These are phyloP conservation scores for Caenorhabditis auriculariae DNA, from an alignment of 2,888 invertebrate genomes.

Conservation along the genomic window DNA sequence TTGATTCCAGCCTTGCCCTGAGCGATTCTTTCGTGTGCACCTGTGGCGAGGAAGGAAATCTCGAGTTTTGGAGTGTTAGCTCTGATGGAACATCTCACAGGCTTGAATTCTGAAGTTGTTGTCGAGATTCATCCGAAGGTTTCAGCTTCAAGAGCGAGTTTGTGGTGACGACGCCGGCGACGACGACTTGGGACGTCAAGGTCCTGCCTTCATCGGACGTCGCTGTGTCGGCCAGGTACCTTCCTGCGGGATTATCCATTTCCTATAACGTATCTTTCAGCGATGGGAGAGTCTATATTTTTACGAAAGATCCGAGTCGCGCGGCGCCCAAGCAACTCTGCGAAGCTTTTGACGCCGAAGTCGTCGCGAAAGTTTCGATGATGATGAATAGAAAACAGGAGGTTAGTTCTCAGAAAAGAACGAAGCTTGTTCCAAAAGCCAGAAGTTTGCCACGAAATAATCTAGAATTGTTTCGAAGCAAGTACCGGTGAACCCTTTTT, in stretches of 20 bases:
- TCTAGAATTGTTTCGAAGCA: background rate
- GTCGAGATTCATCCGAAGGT: too few species aligned
- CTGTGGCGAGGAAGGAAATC: slow-evolving; percentile 51
- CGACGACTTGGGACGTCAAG: slow-evolving; percentile 85
- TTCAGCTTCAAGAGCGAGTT: slow-evolving; percentile 15
- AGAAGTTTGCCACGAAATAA: background rate
- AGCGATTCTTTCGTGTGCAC: slow-evolving; percentile 34
- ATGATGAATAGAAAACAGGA: slow-evolving; percentile 19
- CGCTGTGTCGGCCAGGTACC: slow-evolving; percentile 76
- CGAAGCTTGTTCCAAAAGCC: background rate
- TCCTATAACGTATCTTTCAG: slow-evolving; percentile 68
- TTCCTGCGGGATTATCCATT: background rate
- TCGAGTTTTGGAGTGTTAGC: slow-evolving; percentile 41
- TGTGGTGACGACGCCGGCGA: slow-evolving; percentile 76
- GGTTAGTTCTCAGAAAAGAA: background rate
- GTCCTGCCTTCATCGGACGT: slow-evolving; percentile 84
- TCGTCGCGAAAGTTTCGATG: slow-evolving; percentile 67
- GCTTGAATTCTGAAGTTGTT: too few species aligned
- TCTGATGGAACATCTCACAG: too few species aligned
- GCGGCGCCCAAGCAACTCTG: slow-evolving; percentile 73
- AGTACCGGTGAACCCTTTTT: background rate
- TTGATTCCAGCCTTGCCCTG: slow-evolving; percentile 27
- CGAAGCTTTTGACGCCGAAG: slow-evolving; percentile 76
- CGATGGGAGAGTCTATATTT: slow-evolving; percentile 84
- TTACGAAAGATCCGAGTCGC: slow-evolving; percentile 76